Evolutionary conservation across 2,888 invertebrate species (phyloP).

Genomic region (Chrysina gloriosa): DNA sequence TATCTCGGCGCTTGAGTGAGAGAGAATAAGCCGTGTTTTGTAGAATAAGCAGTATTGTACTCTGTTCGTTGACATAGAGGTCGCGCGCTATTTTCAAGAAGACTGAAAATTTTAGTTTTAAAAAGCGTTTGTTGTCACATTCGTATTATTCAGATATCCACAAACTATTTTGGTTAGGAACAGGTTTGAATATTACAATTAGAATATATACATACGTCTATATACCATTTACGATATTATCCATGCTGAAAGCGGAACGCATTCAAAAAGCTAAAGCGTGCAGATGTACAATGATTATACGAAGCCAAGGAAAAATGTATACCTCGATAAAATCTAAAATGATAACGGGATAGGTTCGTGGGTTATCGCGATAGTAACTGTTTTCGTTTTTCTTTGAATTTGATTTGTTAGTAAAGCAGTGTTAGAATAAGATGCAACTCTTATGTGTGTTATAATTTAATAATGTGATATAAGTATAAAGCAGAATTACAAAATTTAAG

Average conservation of each 20-base stretch:
- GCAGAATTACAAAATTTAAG: neutral
- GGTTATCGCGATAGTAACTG: too few relatives aligned
- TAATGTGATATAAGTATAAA: slow-evolving; percentile 1
- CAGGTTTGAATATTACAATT: slow-evolving; percentile 37
- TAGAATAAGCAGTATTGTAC: slow-evolving; percentile 22
- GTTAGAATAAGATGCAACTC: neutral
- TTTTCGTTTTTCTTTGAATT: too few relatives aligned
- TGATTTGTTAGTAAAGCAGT: slow-evolving; percentile 8
- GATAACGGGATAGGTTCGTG: too few relatives aligned
- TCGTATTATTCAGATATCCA: slow-evolving; percentile 25
- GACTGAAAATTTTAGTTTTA: slow-evolving; percentile 37
- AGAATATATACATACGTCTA: slow-evolving; percentile 10
- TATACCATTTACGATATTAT: too few relatives aligned
- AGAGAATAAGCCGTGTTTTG: slow-evolving; percentile 31
- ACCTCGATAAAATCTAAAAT: too few relatives aligned
- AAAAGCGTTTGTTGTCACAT: slow-evolving; percentile 28
- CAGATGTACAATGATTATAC: neutral
- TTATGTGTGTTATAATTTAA: slow-evolving; percentile 2
- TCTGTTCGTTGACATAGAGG: slow-evolving; percentile 29
- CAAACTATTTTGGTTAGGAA: slow-evolving; percentile 29
- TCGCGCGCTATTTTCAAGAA: slow-evolving; percentile 29
- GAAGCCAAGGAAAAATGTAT: too few relatives aligned
- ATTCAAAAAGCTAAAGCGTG: slow-evolving; percentile 9
- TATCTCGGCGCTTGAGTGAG: slow-evolving; percentile 30
- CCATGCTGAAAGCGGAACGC: slow-evolving; percentile 5